phyloP scores from a whole-genome alignment of 2,113 vertebrate genomes.

The Silurus asotus region DNA sequence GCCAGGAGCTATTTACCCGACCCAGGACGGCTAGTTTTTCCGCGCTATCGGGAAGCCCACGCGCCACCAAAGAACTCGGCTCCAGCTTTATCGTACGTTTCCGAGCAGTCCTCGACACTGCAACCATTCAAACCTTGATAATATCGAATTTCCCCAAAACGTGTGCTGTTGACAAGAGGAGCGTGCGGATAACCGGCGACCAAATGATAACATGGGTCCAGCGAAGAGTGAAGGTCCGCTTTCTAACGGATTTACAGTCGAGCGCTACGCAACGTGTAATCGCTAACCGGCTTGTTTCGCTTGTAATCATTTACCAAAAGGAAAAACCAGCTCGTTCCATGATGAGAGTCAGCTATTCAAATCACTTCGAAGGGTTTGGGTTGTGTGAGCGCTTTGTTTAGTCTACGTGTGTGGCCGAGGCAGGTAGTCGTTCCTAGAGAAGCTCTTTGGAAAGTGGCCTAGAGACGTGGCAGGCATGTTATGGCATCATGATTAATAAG shows the following conservation, averaged over 20 bases:
- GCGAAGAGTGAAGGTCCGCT: constrained; percentile 57
- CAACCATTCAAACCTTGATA: constrained; percentile 31
- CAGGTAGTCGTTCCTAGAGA: constrained; percentile 9
- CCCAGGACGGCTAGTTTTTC: constrained; percentile 45
- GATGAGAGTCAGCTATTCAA: constrained; percentile 60
- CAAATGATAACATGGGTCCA: constrained; percentile 62
- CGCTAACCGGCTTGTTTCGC: constrained; percentile 65
- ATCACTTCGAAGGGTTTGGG: constrained; percentile 44
- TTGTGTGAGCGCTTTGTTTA: constrained; percentile 50
- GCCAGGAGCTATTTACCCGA: constrained; percentile 48
- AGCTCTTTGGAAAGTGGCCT: background rate
- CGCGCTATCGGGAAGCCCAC: constrained; percentile 50
- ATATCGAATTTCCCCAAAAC: constrained; percentile 34
- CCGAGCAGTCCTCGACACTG: constrained; percentile 26
- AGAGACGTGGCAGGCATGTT: background rate
- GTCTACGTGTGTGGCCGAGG: constrained; percentile 46
- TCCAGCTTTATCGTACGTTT: constrained; percentile 38
- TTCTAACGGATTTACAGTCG: constrained; percentile 63
- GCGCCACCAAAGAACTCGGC: constrained; percentile 42
- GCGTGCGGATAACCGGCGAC: constrained; percentile 39
- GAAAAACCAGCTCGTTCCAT: constrained; percentile 60
- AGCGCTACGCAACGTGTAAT: constrained; percentile 64
- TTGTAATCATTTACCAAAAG: constrained; percentile 70
- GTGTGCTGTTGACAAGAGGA: constrained; percentile 21
- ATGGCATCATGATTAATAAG: background rate